Conservation (phyloP, 2,113 vertebrate species). For the Glareola pratincola region DNA sequence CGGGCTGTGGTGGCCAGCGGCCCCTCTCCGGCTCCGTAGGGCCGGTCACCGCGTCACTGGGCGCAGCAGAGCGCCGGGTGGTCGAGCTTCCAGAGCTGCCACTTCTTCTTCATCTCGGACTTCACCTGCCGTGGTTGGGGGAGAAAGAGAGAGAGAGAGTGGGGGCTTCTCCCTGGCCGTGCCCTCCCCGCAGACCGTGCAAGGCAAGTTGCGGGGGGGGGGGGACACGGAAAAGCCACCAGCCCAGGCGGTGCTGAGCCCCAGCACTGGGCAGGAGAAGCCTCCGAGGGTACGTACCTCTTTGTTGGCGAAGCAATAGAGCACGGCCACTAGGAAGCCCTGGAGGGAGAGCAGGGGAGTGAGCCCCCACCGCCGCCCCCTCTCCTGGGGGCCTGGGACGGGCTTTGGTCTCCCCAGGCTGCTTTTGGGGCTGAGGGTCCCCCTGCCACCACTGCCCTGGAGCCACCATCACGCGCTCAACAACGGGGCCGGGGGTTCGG, state of each 20-base stretch:
- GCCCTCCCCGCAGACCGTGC: background rate
- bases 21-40: background rate
- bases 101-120: constrained; percentile 78
- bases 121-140: constrained; percentile 63
- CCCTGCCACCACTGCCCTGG: background rate
- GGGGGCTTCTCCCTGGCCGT: background rate
- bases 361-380: background rate
- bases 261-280: background rate
- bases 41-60: constrained; percentile 32
- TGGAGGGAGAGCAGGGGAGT: background rate
- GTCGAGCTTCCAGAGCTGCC: constrained; percentile 75
- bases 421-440: background rate
- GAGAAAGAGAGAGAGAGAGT: background rate
- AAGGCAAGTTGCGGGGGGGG: rapidly evolving
- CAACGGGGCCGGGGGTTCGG: background rate
- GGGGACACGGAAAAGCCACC: background rate
- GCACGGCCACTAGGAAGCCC: constrained; percentile 83
- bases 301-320: constrained; percentile 86
- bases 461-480: rapidly evolving
- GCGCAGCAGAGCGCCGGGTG: constrained; percentile 59
- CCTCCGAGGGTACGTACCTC: constrained; percentile 64
- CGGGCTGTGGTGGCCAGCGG: background rate
- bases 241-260: background rate
- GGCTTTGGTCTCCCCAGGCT: background rate
- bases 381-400: background rate